Evolutionary conservation across 1,140 invertebrate species (phyloP).

Genomic region (Pomacea maculata): DNA sequence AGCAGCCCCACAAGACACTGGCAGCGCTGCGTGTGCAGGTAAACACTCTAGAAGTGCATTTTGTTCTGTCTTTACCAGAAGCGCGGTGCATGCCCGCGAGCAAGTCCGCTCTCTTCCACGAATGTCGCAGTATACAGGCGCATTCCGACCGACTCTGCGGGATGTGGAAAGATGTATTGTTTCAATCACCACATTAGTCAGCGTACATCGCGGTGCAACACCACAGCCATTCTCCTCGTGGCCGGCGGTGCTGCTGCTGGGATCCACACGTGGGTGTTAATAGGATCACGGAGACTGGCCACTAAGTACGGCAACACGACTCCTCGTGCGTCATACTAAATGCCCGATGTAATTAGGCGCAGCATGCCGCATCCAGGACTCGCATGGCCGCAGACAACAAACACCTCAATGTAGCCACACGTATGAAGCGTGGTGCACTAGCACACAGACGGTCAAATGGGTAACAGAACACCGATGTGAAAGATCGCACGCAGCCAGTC

Average conservation of each 20-base stretch:
- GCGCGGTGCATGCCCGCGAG: not conserved
- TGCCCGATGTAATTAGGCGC: not conserved
- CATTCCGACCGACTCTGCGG: not conserved
- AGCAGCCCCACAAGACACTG: too few species aligned
- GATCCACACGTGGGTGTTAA: too few species aligned
- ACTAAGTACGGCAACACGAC: not conserved
- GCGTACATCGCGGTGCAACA: too few species aligned
- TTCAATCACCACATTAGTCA: not conserved
- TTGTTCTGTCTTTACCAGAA: not conserved
- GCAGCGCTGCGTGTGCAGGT: not conserved
- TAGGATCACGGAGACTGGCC: too few species aligned
- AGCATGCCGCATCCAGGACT: not conserved
- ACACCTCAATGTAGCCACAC: not conserved
- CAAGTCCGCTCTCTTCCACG: not conserved
- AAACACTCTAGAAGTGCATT: too few species aligned
- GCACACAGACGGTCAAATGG: not conserved
- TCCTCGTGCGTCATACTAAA: not conserved
- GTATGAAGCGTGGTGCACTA: not conserved
- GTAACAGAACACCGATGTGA: not conserved
- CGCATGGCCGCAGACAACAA: not conserved
- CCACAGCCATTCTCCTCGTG: too few species aligned
- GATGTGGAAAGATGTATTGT: not conserved
- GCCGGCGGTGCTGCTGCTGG: too few species aligned
- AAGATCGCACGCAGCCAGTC: too few species aligned
- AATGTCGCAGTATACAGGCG: not conserved